Percentiles rank a stretch among this genome's conserved stretches.
Conservation (phyloP, 2,797 vertebrate species). For the Octomys mimax region DNA sequence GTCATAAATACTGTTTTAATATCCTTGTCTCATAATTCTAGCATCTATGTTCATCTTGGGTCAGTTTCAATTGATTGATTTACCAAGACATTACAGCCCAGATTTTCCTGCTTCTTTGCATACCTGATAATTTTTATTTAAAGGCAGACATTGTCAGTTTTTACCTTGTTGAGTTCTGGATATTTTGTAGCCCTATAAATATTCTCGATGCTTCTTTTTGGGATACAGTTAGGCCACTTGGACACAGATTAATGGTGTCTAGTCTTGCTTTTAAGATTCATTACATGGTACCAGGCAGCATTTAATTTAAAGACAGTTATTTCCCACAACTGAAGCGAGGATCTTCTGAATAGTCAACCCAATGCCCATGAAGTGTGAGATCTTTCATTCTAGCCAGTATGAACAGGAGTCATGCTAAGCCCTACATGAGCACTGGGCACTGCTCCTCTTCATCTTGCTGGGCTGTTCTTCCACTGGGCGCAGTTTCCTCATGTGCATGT, state of each 20-base stretch:
- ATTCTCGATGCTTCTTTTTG: slow-evolving; percentile 27
- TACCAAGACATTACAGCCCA: background rate
- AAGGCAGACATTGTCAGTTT: background rate
- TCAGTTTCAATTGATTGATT: slow-evolving; percentile 17
- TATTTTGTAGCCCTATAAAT: slow-evolving; percentile 25
- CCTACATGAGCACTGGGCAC: accelerated
- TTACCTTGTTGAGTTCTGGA: background rate
- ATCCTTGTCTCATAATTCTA: slow-evolving; percentile 42
- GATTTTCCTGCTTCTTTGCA: slow-evolving; percentile 17
- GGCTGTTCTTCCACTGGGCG: background rate
- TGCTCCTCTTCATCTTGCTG: background rate
- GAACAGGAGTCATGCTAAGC: background rate
- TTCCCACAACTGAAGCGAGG: background rate
- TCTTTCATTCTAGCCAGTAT: background rate
- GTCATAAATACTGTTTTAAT: slow-evolving; percentile 27
- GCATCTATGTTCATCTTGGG: slow-evolving; percentile 13
- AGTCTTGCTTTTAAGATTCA: slow-evolving; percentile 56
- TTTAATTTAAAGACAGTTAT: slow-evolving; percentile 56
- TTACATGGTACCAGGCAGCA: background rate
- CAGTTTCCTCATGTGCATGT: background rate
- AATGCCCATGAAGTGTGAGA: background rate
- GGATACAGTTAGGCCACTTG: slow-evolving; percentile 28
- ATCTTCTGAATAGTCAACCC: slow-evolving; percentile 1
- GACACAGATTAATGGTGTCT: slow-evolving; percentile 50
- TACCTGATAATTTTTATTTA: background rate